Base-by-base conservation (phyloP, 2,797 vertebrate species). In the Rhabdophis nuchalis region DNA sequence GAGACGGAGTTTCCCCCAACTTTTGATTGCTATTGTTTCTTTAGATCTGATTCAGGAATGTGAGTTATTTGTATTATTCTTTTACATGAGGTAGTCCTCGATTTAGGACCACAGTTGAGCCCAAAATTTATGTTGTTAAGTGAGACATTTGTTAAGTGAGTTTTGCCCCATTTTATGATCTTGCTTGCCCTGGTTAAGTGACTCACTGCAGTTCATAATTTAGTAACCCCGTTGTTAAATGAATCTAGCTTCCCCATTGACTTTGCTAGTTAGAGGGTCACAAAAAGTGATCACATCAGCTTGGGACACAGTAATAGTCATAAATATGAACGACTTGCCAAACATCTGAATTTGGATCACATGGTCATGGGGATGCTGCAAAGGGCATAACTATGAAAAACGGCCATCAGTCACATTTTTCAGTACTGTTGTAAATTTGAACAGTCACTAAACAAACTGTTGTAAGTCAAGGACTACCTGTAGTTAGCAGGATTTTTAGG, bases 1-100 rank as follows among this genome's bases (percentile, higher is more conserved):
- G 29, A 18, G 5, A 60, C 86, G 87, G 93, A 54, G 77, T 60
- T 86, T 92, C 8, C 52, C 27, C 12, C n/a, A 14, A 5, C 91
- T 72, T 53, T 92, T 93, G 5, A 36, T 50, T 90, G 2, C 12
- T 85, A n/a, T 56, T 87, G 93, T 53, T 93, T 14, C 23, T 32
- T 91, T 92, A 92, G 88, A 94, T 94, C 91, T 86, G 0, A 36
- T 32, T 29, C 41, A 57, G 41, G 89, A 32, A 5, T 3, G 89
- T 88, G 4, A 94, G 18, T 89, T 91, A 14, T 46, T 10, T 87
- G 10, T 90, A 2, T 57, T 68, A 82, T 82, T 82, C 3, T 82
- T 6, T 0, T 0, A 54, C 29, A 2, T 46, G 77, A 68, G 14
- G 13, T 68, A 68, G 29, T 68, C 29, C 29, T 68, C n/a, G 6